Evolutionary conservation across 2,888 invertebrate genomes (phyloP), one percentile per base, ranked within the genome.

Genomic region (Syritta pipiens): DNA sequence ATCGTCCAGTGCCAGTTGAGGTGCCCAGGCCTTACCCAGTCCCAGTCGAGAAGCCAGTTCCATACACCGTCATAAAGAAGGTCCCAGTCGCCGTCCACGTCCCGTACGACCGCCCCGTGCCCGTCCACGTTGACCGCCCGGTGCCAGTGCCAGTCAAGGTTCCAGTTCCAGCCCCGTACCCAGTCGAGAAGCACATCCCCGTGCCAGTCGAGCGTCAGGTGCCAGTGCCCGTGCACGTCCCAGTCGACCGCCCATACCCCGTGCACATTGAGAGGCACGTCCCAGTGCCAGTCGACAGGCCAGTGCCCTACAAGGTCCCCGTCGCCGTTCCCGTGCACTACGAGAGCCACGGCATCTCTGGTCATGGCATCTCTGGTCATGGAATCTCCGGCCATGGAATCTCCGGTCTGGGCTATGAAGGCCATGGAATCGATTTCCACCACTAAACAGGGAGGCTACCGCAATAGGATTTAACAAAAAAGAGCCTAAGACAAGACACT

Each of bases 141-240:
- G 92, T 93, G 17, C 92, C 93, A 87, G 92, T 93, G 32, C 92
- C 90, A 89, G 92, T 93, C 71, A 93, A 93, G 88, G 94, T 94
- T 81, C 93, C 91, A 84, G 92, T 93, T 10, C 93, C 93, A 83
- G 93, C 92, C 87, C 93, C 92, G 83, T 93, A 93, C 89, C 93
- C 93, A 62, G 92, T 92, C 1, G 86, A 90, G 81, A 88, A 90
- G 42, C 91, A 91, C 35, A 68, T 84, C 20, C 94, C 93, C 2
- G 93, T 92, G 84, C 93, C 94, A 22, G 93, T 94, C 0, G 91
- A 92, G 62, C 92, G 92, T 81, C 91, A 91, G 82, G 91, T 93
- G 2, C 93, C 93, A 55, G 92, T 92, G 85, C 91, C 93, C 79
- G 93, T 94, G 1, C 83, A 84, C 77, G 83, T 86, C 12, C 72